Evolutionary conservation across 2,113 vertebrate genomes (phyloP).

Genomic region (Myrmecobius fasciatus): DNA sequence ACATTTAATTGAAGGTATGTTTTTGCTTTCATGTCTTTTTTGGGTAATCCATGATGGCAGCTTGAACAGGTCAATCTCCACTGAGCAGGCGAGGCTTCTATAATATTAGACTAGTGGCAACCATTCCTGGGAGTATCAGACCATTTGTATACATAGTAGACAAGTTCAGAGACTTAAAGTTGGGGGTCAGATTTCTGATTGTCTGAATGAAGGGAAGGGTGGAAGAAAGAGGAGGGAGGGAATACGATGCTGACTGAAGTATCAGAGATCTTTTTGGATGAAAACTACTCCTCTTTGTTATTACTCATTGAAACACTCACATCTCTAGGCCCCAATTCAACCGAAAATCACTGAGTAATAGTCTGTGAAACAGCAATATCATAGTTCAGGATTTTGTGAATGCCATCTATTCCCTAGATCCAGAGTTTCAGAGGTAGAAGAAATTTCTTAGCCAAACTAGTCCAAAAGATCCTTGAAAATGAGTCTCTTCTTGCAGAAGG

Average conservation of each 20-base stretch:
- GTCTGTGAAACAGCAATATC: not conserved
- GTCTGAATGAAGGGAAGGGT: not conserved
- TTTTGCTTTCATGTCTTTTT: constrained; percentile 29
- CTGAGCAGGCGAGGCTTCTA: not conserved
- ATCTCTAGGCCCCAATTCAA: not conserved
- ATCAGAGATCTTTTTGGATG: not conserved
- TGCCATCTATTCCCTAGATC: not conserved
- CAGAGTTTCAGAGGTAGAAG: not conserved
- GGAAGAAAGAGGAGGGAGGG: not conserved
- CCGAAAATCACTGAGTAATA: accelerated
- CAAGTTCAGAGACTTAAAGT: not conserved
- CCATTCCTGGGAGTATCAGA: not conserved
- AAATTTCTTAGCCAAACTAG: not conserved
- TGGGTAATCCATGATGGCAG: constrained; percentile 6
- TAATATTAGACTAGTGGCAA: not conserved
- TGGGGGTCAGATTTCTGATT: not conserved
- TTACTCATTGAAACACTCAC: not conserved
- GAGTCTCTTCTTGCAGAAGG: not conserved
- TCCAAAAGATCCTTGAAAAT: not conserved
- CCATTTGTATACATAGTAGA: not conserved
- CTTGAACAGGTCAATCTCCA: not conserved
- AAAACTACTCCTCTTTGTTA: not conserved
- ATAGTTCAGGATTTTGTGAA: not conserved
- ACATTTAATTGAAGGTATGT: not conserved
- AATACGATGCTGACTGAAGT: not conserved